Evolutionary conservation across 1,140 invertebrate genomes (phyloP).

Genomic region (Neodiprion pinetum): DNA sequence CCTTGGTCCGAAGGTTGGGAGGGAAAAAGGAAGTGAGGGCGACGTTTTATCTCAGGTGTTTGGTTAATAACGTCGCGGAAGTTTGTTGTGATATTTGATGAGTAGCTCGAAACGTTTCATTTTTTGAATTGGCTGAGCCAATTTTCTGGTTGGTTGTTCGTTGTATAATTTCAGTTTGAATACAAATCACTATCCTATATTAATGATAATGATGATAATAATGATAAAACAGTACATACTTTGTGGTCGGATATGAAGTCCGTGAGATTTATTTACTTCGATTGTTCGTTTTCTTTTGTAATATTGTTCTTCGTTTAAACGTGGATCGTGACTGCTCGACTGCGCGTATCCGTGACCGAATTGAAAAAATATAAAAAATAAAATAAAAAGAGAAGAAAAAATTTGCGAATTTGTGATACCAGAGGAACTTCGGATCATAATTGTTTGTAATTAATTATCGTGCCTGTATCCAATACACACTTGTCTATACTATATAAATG

Average conservation of each 20-base stretch:
- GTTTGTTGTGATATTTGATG: slow-evolving; percentile 55
- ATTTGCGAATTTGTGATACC: slow-evolving; percentile 52
- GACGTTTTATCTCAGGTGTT: background rate
- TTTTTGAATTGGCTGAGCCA: slow-evolving; percentile 46
- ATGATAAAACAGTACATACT: background rate
- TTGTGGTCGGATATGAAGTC: slow-evolving; percentile 46
- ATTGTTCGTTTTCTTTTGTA: slow-evolving; percentile 1
- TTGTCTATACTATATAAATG: slow-evolving; percentile 49
- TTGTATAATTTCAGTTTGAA: slow-evolving; percentile 10
- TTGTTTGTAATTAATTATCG: slow-evolving; percentile 57
- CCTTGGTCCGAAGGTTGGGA: too few species aligned
- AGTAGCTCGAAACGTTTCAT: slow-evolving; percentile 33
- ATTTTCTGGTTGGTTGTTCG: slow-evolving; percentile 37
- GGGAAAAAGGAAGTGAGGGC: too few species aligned
- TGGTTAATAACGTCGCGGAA: slow-evolving; percentile 23
- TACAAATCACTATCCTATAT: background rate
- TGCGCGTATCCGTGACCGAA: slow-evolving; percentile 30
- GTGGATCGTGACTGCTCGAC: slow-evolving; percentile 4
- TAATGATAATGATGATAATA: background rate
- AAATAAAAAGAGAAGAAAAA: too few species aligned
- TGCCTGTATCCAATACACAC: slow-evolving; percentile 56
- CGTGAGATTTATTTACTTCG: slow-evolving; percentile 34
- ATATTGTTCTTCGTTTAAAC: background rate
- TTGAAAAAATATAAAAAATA: background rate
- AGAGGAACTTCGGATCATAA: slow-evolving; percentile 47